phyloP scores from a whole-genome alignment of 2,888 invertebrate species.

The Candidula unifasciata region DNA sequence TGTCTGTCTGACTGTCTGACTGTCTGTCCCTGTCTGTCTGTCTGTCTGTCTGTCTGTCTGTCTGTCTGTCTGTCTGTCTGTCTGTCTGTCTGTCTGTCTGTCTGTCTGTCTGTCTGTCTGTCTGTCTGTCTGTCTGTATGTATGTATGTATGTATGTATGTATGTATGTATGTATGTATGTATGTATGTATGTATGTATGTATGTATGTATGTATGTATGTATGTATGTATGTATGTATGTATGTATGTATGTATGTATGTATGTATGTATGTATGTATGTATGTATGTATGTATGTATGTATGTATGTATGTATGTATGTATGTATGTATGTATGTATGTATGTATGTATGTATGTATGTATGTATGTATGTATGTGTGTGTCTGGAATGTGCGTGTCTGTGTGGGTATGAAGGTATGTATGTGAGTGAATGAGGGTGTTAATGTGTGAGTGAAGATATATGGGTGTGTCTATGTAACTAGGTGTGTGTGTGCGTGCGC shows the following conservation, averaged over 20 bases:
- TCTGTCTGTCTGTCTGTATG: constrained; percentile 27
- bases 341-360: neutral
- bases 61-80: neutral
- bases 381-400: too few species aligned
- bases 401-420: too few species aligned
- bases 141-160: constrained; percentile 26
- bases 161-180: constrained; percentile 6
- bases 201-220: constrained; percentile 20
- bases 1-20: neutral
- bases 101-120: neutral
- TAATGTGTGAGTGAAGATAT: too few species aligned
- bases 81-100: neutral
- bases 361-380: neutral
- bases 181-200: constrained; percentile 8
- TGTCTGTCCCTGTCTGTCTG: neutral
- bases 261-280: constrained; percentile 20
- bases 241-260: constrained; percentile 29
- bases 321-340: neutral
- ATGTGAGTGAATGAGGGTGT: too few species aligned
- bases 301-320: neutral
- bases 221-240: constrained; percentile 31
- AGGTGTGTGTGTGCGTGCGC: too few species aligned
- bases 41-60: neutral
- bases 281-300: constrained; percentile 26
- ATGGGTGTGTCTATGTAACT: too few species aligned